phyloP scores from a whole-genome alignment of 2,113 vertebrate species.

The Amphiprion percula region DNA sequence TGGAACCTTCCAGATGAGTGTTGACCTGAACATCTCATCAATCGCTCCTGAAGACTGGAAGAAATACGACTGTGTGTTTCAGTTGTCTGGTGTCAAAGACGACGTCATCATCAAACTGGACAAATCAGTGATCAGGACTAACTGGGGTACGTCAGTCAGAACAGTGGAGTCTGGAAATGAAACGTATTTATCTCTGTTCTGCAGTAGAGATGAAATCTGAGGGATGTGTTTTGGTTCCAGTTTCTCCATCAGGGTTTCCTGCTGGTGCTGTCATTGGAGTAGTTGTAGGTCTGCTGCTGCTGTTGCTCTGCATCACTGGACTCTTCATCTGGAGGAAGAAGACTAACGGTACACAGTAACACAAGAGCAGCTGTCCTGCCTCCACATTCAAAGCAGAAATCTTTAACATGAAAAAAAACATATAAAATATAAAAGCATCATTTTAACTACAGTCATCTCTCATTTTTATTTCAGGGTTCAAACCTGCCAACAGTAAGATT shows the following conservation, averaged over 20 bases:
- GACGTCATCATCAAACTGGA: conserved; percentile 23
- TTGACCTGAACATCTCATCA: conserved; percentile 15
- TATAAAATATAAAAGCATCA: not conserved
- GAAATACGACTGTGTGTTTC: conserved; percentile 50
- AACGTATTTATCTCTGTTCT: too few relatives aligned
- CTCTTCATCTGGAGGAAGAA: not conserved
- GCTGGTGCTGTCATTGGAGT: not conserved
- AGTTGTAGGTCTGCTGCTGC: not conserved
- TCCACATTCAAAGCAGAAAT: too few relatives aligned
- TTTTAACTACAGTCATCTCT: not conserved
- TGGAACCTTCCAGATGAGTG: conserved; percentile 68
- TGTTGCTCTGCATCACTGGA: not conserved
- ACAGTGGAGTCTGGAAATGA: too few relatives aligned
- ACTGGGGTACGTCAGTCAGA: conserved; percentile 10
- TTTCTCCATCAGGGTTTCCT: too few relatives aligned
- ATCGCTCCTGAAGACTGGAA: conserved; percentile 24
- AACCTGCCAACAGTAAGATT: too few relatives aligned
- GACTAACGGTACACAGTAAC: too few relatives aligned
- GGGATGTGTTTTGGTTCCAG: too few relatives aligned
- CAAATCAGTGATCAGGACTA: conserved; percentile 18
- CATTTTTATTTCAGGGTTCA: not conserved
- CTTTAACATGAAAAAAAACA: too few relatives aligned
- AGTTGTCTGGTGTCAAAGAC: not conserved
- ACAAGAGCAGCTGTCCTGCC: too few relatives aligned
- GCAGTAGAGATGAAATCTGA: too few relatives aligned